A percentile compares a stretch with the other conserved stretches of the same genome.
phyloP scores from a whole-genome alignment of 2,888 invertebrate species.

The Elegia similella region DNA sequence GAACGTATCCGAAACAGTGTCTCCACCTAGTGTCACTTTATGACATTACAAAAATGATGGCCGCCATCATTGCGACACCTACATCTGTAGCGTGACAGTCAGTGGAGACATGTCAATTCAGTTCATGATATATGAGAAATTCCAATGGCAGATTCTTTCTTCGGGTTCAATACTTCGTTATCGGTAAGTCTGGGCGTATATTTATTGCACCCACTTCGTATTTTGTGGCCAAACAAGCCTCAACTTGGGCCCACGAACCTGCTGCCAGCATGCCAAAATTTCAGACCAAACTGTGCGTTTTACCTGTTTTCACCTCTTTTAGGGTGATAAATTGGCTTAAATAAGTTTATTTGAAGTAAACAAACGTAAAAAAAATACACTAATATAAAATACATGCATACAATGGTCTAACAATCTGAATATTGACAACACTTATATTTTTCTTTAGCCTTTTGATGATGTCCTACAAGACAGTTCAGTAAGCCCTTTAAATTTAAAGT shows the following conservation, averaged over 20 bases:
- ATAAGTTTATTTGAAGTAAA: not conserved
- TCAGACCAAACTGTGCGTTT: conserved; percentile 24
- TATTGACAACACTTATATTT: not conserved
- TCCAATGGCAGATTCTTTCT: conserved; percentile 94
- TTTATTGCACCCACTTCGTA: conserved; percentile 27
- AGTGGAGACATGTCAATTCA: conserved; percentile 83
- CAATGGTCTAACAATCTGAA: not conserved
- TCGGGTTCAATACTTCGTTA: conserved; percentile 90
- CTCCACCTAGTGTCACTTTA: conserved; percentile 22
- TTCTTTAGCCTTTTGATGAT: not conserved
- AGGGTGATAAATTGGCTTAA: conserved; percentile 1
- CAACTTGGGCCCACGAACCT: conserved; percentile 2
- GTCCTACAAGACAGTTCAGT: not conserved
- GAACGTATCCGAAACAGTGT: conserved; percentile 21
- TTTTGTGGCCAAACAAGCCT: not conserved
- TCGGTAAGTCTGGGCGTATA: conserved; percentile 83
- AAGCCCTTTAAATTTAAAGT: not conserved
- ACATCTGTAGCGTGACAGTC: conserved; percentile 77
- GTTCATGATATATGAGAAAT: conserved; percentile 82
- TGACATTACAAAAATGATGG: conserved; percentile 50
- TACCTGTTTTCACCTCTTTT: conserved; percentile 17
- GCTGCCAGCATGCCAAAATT: conserved; percentile 64
- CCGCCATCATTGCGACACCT: conserved; percentile 62
- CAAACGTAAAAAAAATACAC: not conserved
- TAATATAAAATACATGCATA: not conserved